Conservation (phyloP, 2,888 invertebrate genomes). For the Ischnura elegans region DNA sequence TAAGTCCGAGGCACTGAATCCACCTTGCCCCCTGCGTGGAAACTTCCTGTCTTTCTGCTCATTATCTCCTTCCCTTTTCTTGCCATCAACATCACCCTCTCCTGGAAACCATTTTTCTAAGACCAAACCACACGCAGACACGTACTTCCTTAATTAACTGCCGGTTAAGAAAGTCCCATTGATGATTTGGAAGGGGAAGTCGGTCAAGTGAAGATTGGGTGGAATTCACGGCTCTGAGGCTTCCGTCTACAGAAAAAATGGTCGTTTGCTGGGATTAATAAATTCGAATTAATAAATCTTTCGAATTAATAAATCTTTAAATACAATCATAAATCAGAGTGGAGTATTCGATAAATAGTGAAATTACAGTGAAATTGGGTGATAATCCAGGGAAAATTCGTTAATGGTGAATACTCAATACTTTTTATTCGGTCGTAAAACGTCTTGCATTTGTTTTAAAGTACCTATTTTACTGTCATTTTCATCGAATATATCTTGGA, state of each 20-base stretch:
- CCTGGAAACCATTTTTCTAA: conserved; percentile 18
- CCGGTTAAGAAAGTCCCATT: neutral
- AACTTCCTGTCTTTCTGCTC: conserved; percentile 75
- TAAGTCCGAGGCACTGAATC: neutral
- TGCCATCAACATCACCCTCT: neutral
- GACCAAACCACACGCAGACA: conserved; percentile 32
- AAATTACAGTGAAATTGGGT: no score
- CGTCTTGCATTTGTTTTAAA: no score
- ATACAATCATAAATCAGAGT: no score
- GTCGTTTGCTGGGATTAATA: neutral
- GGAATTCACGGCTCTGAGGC: conserved; percentile 23
- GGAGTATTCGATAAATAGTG: no score
- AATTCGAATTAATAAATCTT: no score
- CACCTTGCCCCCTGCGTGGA: conserved; percentile 75
- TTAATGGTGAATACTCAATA: no score
- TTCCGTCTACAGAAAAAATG: neutral
- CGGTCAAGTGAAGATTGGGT: conserved; percentile 42
- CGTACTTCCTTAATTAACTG: conserved; percentile 63
- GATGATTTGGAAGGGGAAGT: neutral
- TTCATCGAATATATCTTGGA: no score
- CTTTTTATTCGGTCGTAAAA: no score
- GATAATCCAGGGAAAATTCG: no score
- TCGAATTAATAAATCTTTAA: no score
- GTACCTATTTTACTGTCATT: no score
- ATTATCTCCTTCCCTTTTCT: conserved; percentile 64